Base-by-base conservation (phyloP, 2,888 invertebrate species). In the Baccha elongata region DNA sequence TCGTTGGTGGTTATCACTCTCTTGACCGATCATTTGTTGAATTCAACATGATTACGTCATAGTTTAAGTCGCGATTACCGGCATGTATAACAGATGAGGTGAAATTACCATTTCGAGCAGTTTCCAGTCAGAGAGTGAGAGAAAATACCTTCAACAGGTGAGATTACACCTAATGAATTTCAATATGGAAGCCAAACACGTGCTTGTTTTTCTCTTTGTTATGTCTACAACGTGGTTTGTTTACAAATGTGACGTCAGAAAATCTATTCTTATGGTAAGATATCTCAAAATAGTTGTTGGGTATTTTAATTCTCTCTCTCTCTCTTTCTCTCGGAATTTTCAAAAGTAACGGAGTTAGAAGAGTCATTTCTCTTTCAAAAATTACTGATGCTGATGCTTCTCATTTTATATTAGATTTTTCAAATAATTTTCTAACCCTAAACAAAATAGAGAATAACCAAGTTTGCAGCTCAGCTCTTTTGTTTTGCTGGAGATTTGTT, bases 191-290 rank as follows among this genome's bases (percentile, higher is more conserved):
- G 37, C 10, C 2, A 10, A 17, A 44, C 83, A 83, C 83, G 83
- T 83, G 83, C 64, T 76, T 65, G 17, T 15, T 55, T 40, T 5
- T 11, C 52, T 72, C 50, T 52, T n/a, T 40, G 7, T 1, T 15
- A 10, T 29, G 19, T 11, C 44, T n/a, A 15, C 13, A 10, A 10
- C 29, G 46, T 40, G 58, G 44, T 73, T 83, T 83, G 83, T 83
- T 83, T 83, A 83, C 83, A 83, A 55, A 64, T 37, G 50, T 83
- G 83, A 83, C 83, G 83, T 83, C 83, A 81, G 32, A 58, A 7
- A n/a, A n/a, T n/a, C 11, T 32, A 62, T 64, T 46, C 68, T 55
- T 58, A 64, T 35, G 35, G 29, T 69, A 11, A 58, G 40, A 55
- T 32, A 32, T 64, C 26, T 29, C 29, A 58, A 67, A 15, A 44